Base-by-base conservation (phyloP, 2,113 vertebrate genomes). In the Parotia lawesii region DNA sequence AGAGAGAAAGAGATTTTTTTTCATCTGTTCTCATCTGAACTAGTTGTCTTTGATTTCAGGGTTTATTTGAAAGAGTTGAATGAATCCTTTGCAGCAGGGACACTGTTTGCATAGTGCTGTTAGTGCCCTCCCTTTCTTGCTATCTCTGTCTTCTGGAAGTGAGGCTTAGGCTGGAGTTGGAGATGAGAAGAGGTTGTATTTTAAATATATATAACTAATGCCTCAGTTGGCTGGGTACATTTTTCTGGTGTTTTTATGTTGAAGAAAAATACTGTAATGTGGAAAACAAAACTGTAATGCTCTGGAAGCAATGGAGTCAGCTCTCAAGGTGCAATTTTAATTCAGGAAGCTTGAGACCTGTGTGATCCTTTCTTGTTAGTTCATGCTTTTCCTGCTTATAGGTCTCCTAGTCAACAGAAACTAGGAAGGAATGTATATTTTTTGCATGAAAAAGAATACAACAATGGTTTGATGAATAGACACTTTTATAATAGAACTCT, bases 381-480 rank as follows among this genome's bases (percentile, higher is more conserved):
- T 11, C 35, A 8, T 1, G 3, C 19, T 87, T 75, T 57, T 60
- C n/a, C 77, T 85, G 54, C 69, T 89, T 90, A 23, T 24, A 54
- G 28, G 27, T 90, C 23, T 94, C 31, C 61, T 64, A 69, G 53
- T 95, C 69, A 87, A 33, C 31, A n/a, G 75, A 80, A 76, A 8
- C 29, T 38, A 58, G 58, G 91, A 84, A 60, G 47, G 51, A 72
- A 72, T 54, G 6, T 67, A 1, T 21, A 11, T 29, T 92, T 95
- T 95, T 90, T 78, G 56, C 65, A 58, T 27, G 58, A 85, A n/a
- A 77, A 75, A 66, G 17, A 89, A 50, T 75, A 44, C 54, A 82
- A 50, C 61, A 88, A 87, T 79, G 89, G 87, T 84, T 87, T 97
- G 86, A 96, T 79, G 92, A 97, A 91, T 60, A 91, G 85, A 83